phyloP scores from a whole-genome alignment of 2,113 vertebrate species.

The Chionomys nivalis region DNA sequence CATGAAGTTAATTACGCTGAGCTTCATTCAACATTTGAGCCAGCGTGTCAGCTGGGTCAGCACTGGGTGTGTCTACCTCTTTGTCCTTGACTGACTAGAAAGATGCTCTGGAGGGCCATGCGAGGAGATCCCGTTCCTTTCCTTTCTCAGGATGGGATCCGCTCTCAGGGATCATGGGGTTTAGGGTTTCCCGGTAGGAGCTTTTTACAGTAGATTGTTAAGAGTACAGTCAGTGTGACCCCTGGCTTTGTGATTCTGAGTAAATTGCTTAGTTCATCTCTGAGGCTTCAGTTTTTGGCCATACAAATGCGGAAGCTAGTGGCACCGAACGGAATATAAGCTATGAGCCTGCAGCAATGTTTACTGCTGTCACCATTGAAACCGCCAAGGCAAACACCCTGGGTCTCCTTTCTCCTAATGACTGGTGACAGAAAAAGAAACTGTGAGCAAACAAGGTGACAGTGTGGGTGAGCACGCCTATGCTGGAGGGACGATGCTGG shows the following conservation, averaged over 20 bases:
- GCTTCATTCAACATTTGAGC: constrained; percentile 10
- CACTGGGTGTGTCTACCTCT: neutral
- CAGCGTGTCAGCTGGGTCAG: neutral
- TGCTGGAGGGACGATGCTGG: rapidly evolving
- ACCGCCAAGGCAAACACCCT: neutral
- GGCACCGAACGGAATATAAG: neutral
- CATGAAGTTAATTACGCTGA: neutral
- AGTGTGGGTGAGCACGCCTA: too few species aligned
- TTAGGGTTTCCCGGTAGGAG: neutral
- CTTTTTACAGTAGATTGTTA: neutral
- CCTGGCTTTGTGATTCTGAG: neutral
- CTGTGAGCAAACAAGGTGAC: neutral
- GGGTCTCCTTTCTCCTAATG: neutral
- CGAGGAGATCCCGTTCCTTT: neutral
- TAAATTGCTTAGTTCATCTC: neutral
- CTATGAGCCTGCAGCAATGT: neutral
- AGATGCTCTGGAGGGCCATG: neutral
- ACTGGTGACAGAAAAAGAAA: neutral
- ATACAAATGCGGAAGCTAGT: neutral
- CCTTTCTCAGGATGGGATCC: neutral
- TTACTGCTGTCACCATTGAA: neutral
- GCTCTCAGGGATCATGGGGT: neutral
- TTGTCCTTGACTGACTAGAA: neutral
- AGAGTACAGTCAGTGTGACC: neutral
- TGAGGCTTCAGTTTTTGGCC: neutral